These are phyloP conservation scores for Trochalopteron elliotii DNA, from an alignment of 2,113 vertebrate species.

Conservation along the genomic window DNA sequence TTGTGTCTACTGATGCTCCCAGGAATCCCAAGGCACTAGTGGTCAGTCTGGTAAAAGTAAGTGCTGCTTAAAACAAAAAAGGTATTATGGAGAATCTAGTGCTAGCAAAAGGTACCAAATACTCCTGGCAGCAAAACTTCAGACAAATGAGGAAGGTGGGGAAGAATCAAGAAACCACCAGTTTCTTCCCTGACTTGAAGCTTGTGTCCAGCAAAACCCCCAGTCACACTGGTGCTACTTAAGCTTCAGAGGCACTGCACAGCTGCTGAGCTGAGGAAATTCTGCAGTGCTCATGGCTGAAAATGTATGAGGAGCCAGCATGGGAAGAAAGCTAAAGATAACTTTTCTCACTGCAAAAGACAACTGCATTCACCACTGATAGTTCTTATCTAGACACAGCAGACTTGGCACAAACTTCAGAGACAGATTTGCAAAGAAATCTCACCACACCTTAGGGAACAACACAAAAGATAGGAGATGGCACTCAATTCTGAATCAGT, in stretches of 20 bases:
- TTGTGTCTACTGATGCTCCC: background rate
- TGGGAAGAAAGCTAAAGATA: conserved; percentile 10
- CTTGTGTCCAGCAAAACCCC: background rate
- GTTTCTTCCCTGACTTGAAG: background rate
- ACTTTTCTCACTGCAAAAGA: background rate
- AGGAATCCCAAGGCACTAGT: background rate
- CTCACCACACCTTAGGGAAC: background rate
- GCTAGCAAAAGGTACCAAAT: background rate
- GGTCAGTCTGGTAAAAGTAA: background rate
- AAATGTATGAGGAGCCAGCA: background rate
- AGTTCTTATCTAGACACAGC: background rate
- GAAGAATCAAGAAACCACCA: background rate
- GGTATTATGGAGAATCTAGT: background rate
- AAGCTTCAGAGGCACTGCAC: background rate
- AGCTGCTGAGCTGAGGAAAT: background rate
- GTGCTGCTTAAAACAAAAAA: background rate
- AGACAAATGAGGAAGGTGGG: background rate
- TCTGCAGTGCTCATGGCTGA: background rate
- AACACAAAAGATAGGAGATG: background rate
- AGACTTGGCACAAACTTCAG: background rate
- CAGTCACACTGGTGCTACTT: background rate
- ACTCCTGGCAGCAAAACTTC: background rate
- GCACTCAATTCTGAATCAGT: background rate
- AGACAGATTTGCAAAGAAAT: background rate
- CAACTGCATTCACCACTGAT: background rate